Conservation (phyloP, 2,888 invertebrate species). For the Papilio demoleus region DNA sequence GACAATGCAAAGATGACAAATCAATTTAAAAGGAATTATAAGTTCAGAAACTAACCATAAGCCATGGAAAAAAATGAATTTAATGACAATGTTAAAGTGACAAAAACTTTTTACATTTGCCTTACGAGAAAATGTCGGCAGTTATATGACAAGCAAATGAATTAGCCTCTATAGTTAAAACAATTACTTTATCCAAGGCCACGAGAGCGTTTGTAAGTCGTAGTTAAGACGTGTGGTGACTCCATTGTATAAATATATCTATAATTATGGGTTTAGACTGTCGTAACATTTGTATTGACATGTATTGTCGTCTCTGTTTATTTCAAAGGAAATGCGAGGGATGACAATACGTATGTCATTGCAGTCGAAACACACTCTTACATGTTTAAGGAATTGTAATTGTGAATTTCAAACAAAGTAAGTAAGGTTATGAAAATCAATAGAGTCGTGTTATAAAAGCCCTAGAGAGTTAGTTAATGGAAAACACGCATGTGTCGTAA, state of each 20-base stretch:
- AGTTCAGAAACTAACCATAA: too few relatives aligned
- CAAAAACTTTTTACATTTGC: constrained; percentile 9
- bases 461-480: background rate
- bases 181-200: constrained; percentile 39
- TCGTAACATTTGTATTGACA: background rate
- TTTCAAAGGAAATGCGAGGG: background rate
- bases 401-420: background rate
- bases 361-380: background rate
- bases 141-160: constrained; percentile 38
- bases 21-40: too few relatives aligned
- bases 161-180: constrained; percentile 40
- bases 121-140: constrained; percentile 24
- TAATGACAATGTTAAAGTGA: background rate
- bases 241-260: background rate
- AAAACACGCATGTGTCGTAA: background rate
- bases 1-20: too few relatives aligned
- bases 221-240: constrained; percentile 16
- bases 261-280: background rate
- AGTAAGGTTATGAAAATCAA: background rate
- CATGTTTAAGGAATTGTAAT: background rate
- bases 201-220: constrained; percentile 23
- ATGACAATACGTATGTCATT: background rate
- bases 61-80: too few relatives aligned
- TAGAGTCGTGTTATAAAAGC: background rate
- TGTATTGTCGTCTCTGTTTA: background rate